These are phyloP conservation scores for Triops cancriformis DNA, from an alignment of 1,140 invertebrate genomes.

Conservation along the genomic window DNA sequence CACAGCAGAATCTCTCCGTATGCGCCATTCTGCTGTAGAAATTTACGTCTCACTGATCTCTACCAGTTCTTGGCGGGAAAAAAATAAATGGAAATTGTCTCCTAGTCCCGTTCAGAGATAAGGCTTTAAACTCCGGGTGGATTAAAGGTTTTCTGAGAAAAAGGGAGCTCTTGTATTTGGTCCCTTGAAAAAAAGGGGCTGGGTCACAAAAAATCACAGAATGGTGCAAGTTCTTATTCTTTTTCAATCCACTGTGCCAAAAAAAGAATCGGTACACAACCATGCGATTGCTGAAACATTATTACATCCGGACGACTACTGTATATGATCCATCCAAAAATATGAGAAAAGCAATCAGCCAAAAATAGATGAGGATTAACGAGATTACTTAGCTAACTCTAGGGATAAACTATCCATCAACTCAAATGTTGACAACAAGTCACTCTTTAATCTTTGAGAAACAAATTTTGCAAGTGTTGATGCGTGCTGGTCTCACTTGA, in stretches of 20 bases:
- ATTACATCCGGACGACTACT: not conserved
- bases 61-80: not conserved
- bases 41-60: not conserved
- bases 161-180: constrained; percentile 6
- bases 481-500: not conserved
- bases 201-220: constrained; percentile 1
- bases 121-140: constrained; percentile 5
- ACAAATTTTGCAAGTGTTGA: constrained; percentile 1
- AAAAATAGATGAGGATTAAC: not conserved
- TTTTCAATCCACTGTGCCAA: not conserved
- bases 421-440: not conserved
- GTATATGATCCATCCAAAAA: not conserved
- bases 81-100: not conserved
- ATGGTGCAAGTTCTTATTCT: not conserved
- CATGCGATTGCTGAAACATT: constrained; percentile 6
- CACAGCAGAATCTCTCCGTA: not conserved
- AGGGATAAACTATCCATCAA: not conserved
- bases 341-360: not conserved
- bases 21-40: not conserved
- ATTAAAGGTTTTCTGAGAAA: constrained; percentile 6
- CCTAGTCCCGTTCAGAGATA: not conserved
- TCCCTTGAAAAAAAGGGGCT: not conserved
- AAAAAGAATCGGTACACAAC: not conserved
- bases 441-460: not conserved
- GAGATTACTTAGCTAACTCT: not conserved